Base-by-base conservation (phyloP, 2,888 invertebrate genomes). In the Aporophyla lueneburgensis region DNA sequence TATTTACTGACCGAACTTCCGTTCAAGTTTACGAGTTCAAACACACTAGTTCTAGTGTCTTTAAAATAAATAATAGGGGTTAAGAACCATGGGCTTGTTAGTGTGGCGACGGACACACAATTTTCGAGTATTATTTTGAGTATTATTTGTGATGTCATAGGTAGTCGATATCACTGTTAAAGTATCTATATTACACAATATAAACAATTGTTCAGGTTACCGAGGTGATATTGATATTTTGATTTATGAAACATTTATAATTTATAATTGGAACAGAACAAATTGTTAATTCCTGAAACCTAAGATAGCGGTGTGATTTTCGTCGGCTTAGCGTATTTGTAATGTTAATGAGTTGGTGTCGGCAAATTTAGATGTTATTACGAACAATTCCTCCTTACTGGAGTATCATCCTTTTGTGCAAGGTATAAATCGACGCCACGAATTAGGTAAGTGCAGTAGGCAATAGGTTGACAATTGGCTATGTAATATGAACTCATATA, bases 1-100 rank as follows among this genome's bases (percentile, higher is more conserved):
- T 88, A 88, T 89, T 88, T 88, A 86, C 83, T 80, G 71, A 75
- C 74, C 56, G 80, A 85, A 86, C 86, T 88, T 90, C 87, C 87
- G 88, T 86, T 90, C 72, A 81, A 83, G 85, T 90, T 91, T 89
- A 91, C 87, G 90, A 91, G 88, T 87, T 88, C 81, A 84, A 85
- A 88, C 83, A 90, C 87, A 89, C 89, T 87, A 86, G 77, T 84
- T 89, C 83, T 89, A 90, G 89, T 89, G 90, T 89, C 84, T 88
- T 89, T 88, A 87, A 90, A 91, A 90, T 88, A 91, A 91, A 91
- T 88, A 90, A 87, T 81, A 83, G 76, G 75, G 81, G 75, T 86
- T 84, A 89, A 87, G 86, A 89, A 87, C 81, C 71, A 75, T 86
- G 80, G 80, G 81, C 80, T 80, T 72, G 27, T 51, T 54, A 63